phyloP scores from a whole-genome alignment of 92 coral and sea anemone species.

The Epizoanthus scotinus region DNA sequence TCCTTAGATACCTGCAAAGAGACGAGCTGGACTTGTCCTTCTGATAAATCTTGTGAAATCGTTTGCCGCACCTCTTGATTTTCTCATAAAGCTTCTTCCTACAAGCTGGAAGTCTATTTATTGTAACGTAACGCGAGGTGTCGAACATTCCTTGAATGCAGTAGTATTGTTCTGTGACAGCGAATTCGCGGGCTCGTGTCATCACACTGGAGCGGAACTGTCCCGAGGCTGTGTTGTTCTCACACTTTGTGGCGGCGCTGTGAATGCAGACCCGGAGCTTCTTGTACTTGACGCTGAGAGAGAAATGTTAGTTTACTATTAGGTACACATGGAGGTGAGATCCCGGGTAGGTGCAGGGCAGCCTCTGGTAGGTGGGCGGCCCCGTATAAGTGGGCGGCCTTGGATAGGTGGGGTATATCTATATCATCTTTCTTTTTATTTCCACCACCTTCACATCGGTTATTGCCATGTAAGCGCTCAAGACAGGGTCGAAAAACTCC shows the following conservation, averaged over 20 bases:
- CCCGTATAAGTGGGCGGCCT: too few species aligned
- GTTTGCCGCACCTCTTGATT: slow-evolving; percentile 2
- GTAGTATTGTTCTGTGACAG: slow-evolving; percentile 23
- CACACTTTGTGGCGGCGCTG: slow-evolving; percentile 5
- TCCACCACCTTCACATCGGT: too few species aligned
- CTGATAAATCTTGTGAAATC: slow-evolving; percentile 22
- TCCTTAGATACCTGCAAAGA: slow-evolving; percentile 17
- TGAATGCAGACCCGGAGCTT: neutral
- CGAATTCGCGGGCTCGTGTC: neutral
- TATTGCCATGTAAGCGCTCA: too few species aligned
- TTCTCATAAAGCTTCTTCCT: slow-evolving; percentile 10
- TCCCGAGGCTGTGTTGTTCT: neutral
- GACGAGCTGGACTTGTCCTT: slow-evolving; percentile 9
- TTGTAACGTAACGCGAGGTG: slow-evolving; percentile 7
- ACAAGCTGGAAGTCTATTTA: neutral
- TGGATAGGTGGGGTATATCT: too few species aligned
- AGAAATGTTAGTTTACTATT: too few species aligned
- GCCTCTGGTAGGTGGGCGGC: too few species aligned
- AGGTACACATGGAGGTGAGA: too few species aligned
- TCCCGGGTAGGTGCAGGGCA: too few species aligned
- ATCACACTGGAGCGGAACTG: neutral
- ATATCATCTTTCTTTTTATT: too few species aligned
- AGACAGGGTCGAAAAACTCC: too few species aligned
- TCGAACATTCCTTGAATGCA: slow-evolving; percentile 31
- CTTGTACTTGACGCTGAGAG: neutral